Evolutionary conservation across 2,797 vertebrate genomes (phyloP).

Genomic region (Pseudochirops corinnae): DNA sequence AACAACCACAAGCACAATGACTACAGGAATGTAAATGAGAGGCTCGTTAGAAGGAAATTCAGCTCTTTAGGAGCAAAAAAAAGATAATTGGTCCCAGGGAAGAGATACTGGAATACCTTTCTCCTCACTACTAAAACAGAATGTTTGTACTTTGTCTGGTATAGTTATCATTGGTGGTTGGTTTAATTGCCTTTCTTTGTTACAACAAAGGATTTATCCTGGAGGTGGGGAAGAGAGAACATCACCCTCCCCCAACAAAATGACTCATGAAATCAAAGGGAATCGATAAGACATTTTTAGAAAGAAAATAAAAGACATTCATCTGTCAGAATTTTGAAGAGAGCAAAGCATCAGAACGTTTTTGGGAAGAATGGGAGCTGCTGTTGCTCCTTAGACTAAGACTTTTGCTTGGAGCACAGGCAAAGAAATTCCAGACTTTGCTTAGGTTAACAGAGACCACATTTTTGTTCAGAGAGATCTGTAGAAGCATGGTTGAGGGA

Average conservation of each 20-base stretch:
- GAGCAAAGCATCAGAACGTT: not conserved
- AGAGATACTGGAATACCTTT: not conserved
- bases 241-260: not conserved
- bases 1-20: not conserved
- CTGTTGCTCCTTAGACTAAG: not conserved
- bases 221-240: not conserved
- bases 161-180: not conserved
- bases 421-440: not conserved
- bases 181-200: not conserved
- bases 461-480: not conserved
- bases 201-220: not conserved
- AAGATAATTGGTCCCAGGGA: not conserved
- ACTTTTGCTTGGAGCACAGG: not conserved
- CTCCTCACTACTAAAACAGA: not conserved
- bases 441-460: not conserved
- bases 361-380: not conserved
- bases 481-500: not conserved
- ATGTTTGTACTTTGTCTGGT: not conserved
- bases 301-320: not conserved
- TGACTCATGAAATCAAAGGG: not conserved
- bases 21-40: not conserved
- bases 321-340: not conserved
- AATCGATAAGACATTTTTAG: not conserved
- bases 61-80: not conserved
- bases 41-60: not conserved